Evolutionary conservation across 2,113 vertebrate genomes (phyloP), one percentile per base, ranked within the genome.

Genomic region (Halichoeres trimaculatus): DNA sequence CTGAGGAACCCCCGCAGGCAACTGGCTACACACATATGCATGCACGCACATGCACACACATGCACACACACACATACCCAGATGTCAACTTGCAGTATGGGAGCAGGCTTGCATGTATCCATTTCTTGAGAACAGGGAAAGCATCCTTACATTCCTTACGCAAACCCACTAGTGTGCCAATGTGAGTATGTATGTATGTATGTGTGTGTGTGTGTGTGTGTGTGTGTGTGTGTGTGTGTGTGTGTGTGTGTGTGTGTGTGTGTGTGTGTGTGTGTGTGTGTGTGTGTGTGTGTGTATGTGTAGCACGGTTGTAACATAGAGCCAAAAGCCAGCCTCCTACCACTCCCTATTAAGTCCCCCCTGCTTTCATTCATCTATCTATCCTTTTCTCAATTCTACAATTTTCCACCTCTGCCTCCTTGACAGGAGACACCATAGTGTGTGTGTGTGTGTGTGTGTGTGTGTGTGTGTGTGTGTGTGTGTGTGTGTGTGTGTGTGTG

Each of bases 1-100:
- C 84, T 89, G 56, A 76, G 76, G 81, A 86, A 77, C 70, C 83
- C 83, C 79, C 45, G 40, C 68, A 62, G 89, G 79, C 79, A 76
- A 69, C 65, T 67, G 65, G 41, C 50, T 23, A 74, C 53, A 52
- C 54, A 64, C 43, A 14, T 43, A 45, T 48, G 47, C 36, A 22
- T 23, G 53, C 22, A 79, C 62, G 63, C 48, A 60, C 66, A 72
- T 34, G 56, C 67, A 47, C 75, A 62, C 70, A 73, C 47, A 64
- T 51, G 38, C 34, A 67, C n/a, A 64, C 58, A 71, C 56, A 70
- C 57, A 58, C 26, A 65, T 34, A 61, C 70, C 48, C 47, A 34
- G 8, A 58, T 10, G 35, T 36, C 36, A n/a, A 47, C n/a, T 22
- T 19, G 5, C 14, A 22, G 70, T 17, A 57, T 60, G 56, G 56